Percentiles rank a stretch among this genome's conserved stretches.
These are phyloP conservation scores for Spodoptera picta DNA, from an alignment of 2,888 invertebrate genomes.

Conservation along the genomic window DNA sequence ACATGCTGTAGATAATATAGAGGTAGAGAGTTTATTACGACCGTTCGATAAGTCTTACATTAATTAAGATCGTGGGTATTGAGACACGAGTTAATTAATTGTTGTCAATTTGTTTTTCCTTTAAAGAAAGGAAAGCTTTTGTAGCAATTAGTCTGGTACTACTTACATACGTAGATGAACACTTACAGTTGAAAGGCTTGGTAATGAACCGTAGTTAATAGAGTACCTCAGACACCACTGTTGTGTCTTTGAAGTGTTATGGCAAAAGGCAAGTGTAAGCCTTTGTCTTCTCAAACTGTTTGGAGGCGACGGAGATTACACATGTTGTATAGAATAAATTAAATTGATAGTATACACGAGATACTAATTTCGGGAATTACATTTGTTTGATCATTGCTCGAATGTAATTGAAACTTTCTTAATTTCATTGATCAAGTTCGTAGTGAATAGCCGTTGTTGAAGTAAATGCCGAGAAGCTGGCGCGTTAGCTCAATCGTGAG, in stretches of 20 bases:
- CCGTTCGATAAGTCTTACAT: conserved; percentile 42
- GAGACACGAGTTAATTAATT: conserved; percentile 24
- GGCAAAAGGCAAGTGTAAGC: conserved; percentile 24
- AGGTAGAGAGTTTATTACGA: conserved; percentile 13
- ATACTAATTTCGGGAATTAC: conserved; percentile 14
- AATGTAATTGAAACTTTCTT: conserved; percentile 22
- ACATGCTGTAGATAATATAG: conserved; percentile 20
- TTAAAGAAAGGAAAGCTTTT: conserved; percentile 26
- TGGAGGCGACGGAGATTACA: conserved; percentile 15
- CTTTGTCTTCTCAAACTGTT: conserved; percentile 24
- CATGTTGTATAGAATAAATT: conserved; percentile 34
- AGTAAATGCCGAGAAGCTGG: no score
- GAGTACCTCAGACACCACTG: conserved; percentile 9
- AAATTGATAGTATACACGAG: conserved; percentile 22
- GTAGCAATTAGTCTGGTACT: conserved; percentile 1
- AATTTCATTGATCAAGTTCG: conserved; percentile 7
- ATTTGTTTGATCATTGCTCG: conserved; percentile 33
- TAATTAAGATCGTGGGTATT: conserved; percentile 7
- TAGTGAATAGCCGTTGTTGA: neutral
- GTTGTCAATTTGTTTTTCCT: conserved; percentile 29
- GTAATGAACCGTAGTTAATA: conserved; percentile 36
- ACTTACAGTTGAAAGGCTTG: conserved; percentile 22
- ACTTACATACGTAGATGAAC: conserved; percentile 1
- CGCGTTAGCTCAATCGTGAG: no score
- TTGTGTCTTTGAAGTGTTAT: conserved; percentile 19